Percentiles rank a stretch among this genome's conserved stretches.
These are phyloP conservation scores for Esox lucius DNA, from an alignment of 2,797 vertebrate genomes.

Conservation along the genomic window DNA sequence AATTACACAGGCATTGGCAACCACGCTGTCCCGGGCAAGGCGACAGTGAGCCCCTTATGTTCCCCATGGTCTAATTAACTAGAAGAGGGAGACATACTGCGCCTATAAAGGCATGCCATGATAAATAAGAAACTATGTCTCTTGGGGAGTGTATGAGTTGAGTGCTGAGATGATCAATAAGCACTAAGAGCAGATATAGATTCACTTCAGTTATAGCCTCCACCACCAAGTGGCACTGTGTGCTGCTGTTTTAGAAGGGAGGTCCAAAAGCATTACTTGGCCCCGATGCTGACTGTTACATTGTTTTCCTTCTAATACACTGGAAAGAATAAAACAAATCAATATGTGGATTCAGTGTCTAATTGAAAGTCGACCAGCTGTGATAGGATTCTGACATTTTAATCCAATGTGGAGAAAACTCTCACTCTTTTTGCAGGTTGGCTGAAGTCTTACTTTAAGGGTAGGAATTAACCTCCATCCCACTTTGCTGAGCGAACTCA, in stretches of 20 bases:
- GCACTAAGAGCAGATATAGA: conserved; percentile 11
- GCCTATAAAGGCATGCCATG: conserved; percentile 12
- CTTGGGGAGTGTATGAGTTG: conserved; percentile 16
- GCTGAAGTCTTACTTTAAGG: too few species aligned
- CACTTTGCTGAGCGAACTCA: too few species aligned
- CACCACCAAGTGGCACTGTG: conserved; percentile 47
- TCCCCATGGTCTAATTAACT: conserved; percentile 47
- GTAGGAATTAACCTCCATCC: too few species aligned
- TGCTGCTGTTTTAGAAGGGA: conserved; percentile 16
- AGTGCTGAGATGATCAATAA: conserved; percentile 26
- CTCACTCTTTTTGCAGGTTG: too few species aligned
- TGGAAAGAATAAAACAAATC: too few species aligned
- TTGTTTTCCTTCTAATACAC: background rate
- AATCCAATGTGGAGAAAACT: too few species aligned
- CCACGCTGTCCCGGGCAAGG: background rate
- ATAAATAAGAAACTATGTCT: conserved; percentile 4
- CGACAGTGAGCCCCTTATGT: conserved; percentile 16
- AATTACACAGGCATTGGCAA: conserved; percentile 28
- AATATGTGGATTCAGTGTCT: too few species aligned
- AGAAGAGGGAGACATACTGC: conserved; percentile 20
- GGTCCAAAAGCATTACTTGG: conserved; percentile 8
- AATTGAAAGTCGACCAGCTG: too few species aligned
- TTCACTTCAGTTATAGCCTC: background rate
- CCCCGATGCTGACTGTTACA: conserved; percentile 17
- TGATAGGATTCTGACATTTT: too few species aligned